Percentiles rank a stretch among this genome's conserved stretches.
Conservation (phyloP, 2,888 invertebrate genomes). For the Candidula unifasciata region DNA sequence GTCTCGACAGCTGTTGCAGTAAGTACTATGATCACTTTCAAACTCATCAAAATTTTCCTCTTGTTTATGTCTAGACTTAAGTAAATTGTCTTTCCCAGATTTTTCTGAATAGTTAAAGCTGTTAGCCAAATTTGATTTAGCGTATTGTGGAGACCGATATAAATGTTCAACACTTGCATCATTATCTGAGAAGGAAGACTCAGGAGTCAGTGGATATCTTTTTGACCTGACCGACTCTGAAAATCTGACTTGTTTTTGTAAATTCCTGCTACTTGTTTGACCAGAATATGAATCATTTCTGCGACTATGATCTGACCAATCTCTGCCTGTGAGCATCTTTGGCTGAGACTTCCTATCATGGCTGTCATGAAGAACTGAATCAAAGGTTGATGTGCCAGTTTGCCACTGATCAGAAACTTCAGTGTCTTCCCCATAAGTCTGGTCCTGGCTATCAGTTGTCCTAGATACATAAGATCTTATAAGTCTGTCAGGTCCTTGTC, state of each 20-base stretch:
- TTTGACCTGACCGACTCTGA: constrained; percentile 23
- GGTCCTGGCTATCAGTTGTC: constrained; percentile 15
- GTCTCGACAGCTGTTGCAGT: constrained; percentile 39
- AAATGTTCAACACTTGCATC: constrained; percentile 54
- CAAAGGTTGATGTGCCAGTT: background rate
- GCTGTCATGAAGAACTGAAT: constrained; percentile 12
- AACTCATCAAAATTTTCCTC: constrained; percentile 33
- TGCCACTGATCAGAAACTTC: constrained; percentile 9
- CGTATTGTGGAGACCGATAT: constrained; percentile 51
- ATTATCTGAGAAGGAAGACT: constrained; percentile 52
- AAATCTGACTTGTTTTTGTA: constrained; percentile 45
- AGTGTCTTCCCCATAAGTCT: background rate
- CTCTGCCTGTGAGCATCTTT: background rate
- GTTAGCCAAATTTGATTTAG: background rate
- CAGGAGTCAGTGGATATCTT: constrained; percentile 42
- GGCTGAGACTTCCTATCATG: constrained; percentile 3
- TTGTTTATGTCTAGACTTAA: background rate
- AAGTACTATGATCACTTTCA: constrained; percentile 44
- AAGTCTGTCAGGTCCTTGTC: background rate
- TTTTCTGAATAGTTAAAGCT: constrained; percentile 7
- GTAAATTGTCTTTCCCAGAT: background rate
- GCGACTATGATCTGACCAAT: background rate
- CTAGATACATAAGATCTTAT: background rate
- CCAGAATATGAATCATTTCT: background rate
- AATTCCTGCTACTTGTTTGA: background rate